A percentile compares a stretch with the other conserved stretches of the same genome.
Evolutionary conservation across 2,888 invertebrate species (phyloP).

Genomic region (Pyrgus malvae): DNA sequence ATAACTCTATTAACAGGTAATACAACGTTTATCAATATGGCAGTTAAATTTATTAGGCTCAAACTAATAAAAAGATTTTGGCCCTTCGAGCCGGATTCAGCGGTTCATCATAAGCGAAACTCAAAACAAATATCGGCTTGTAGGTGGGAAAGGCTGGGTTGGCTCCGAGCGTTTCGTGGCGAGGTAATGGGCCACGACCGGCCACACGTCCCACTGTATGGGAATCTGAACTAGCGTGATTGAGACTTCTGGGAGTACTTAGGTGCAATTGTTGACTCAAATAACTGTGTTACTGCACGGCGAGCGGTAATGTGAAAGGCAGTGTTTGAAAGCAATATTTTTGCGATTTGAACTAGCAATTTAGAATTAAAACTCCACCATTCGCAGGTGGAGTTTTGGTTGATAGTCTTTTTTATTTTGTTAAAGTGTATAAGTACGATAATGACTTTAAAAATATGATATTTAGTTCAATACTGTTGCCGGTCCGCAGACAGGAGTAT

Average conservation of each 20-base stretch:
- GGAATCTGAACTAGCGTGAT: constrained; percentile 60
- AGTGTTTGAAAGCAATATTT: too few relatives aligned
- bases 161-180: constrained; percentile 67
- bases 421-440: too few relatives aligned
- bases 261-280: constrained; percentile 52
- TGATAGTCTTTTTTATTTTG: too few relatives aligned
- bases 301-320: neutral
- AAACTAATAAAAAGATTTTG: too few relatives aligned
- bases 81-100: constrained; percentile 11
- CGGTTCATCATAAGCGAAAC: constrained; percentile 11
- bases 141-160: constrained; percentile 40
- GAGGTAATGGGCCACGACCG: constrained; percentile 57
- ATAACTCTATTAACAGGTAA: too few relatives aligned
- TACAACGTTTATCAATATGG: too few relatives aligned
- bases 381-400: constrained; percentile 1
- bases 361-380: too few relatives aligned
- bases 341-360: constrained; percentile 3
- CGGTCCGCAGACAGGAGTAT: too few relatives aligned
- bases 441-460: too few relatives aligned
- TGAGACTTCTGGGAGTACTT: constrained; percentile 57
- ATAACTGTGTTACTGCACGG: constrained; percentile 45
- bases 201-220: constrained; percentile 47
- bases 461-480: too few relatives aligned
- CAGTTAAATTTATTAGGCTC: too few relatives aligned
- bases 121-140: constrained; percentile 24